Conservation (phyloP, 2,797 vertebrate species). For the Tenualosa ilisha region DNA sequence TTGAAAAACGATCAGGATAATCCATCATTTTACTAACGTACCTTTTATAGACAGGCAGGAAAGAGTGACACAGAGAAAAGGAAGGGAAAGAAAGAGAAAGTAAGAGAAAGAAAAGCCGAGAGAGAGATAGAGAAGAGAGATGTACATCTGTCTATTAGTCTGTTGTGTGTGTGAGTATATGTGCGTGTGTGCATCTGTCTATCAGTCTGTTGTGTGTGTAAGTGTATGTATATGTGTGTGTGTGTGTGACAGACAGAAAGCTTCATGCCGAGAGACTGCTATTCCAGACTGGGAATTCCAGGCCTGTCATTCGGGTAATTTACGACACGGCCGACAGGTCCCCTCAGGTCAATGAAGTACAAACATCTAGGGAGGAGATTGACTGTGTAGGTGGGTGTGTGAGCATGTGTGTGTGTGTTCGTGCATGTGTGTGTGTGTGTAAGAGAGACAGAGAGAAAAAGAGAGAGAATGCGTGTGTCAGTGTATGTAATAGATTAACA, state of each 20-base stretch:
- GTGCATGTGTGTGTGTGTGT: not conserved
- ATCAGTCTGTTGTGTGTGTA: no score
- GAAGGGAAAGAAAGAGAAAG: not conserved
- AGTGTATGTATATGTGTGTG: not conserved
- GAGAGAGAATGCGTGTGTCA: not conserved
- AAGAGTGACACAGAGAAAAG: not conserved
- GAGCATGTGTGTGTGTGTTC: not conserved
- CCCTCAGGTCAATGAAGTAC: constrained; percentile 17
- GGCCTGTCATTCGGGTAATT: constrained; percentile 1
- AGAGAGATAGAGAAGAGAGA: not conserved
- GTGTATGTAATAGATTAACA: not conserved
- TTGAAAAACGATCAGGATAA: constrained; percentile 11
- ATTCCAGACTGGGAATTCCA: constrained; percentile 11
- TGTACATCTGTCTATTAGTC: no score
- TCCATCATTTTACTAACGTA: not conserved
- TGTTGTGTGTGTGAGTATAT: no score
- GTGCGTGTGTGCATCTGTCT: no score
- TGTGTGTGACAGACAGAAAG: not conserved
- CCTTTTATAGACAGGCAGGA: constrained; percentile 7
- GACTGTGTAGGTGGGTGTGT: not conserved
- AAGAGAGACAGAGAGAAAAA: not conserved
- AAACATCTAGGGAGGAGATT: not conserved
- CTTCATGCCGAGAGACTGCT: not conserved
- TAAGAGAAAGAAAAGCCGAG: not conserved
- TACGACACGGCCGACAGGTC: not conserved